phyloP scores from a whole-genome alignment of 2,113 vertebrate genomes.

The Petrocephalus microphthalmus region DNA sequence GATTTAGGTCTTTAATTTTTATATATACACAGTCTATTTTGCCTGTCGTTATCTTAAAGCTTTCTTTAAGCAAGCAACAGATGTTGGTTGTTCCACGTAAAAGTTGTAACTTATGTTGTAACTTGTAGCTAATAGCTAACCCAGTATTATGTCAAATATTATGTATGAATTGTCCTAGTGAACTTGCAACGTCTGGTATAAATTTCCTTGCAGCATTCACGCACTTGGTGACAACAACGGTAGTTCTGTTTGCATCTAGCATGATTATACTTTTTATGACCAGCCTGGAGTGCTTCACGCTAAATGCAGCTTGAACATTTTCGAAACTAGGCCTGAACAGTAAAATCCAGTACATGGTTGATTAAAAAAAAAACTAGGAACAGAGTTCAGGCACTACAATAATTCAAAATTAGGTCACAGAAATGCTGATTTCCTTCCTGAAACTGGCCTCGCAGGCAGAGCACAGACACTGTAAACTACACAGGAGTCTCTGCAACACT shows the following conservation, averaged over 20 bases:
- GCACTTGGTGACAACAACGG: neutral
- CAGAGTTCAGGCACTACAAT: neutral
- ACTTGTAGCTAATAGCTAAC: neutral
- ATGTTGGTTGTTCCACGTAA: neutral
- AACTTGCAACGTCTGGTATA: neutral
- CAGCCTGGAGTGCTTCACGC: neutral
- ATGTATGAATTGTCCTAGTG: neutral
- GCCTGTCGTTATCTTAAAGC: neutral
- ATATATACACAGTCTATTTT: neutral
- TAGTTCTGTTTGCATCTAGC: neutral
- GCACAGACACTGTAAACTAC: constrained; percentile 18
- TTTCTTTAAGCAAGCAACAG: neutral
- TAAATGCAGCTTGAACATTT: neutral
- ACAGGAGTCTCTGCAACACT: constrained; percentile 35
- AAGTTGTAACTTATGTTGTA: neutral
- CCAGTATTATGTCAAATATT: neutral
- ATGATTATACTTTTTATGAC: neutral
- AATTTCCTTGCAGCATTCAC: neutral
- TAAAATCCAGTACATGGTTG: neutral
- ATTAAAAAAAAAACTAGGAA: neutral
- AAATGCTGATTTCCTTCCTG: constrained; percentile 45
- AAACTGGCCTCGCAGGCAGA: constrained; percentile 25
- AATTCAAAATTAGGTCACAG: constrained; percentile 48
- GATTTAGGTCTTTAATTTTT: neutral
- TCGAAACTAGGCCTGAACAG: neutral